A percentile compares a stretch with the other conserved stretches of the same genome.
Evolutionary conservation across 2,113 vertebrate genomes (phyloP).

Genomic region (Platycercus adscitus): DNA sequence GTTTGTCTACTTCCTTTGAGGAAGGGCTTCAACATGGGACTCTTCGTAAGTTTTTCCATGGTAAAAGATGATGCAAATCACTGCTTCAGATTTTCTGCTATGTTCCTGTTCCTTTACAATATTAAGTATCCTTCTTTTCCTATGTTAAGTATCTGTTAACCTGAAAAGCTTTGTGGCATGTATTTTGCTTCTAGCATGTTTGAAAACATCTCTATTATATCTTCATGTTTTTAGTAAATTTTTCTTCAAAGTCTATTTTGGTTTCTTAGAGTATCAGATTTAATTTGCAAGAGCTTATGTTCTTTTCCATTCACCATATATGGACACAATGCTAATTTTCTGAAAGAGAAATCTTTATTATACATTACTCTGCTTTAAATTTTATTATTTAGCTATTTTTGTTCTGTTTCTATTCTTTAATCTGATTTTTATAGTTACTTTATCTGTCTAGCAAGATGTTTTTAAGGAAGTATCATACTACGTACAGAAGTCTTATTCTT

Average conservation of each 20-base stretch:
- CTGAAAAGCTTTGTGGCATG: background rate
- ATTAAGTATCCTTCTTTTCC: background rate
- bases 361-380: background rate
- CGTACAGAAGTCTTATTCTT: background rate
- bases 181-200: background rate
- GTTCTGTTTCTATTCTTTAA: background rate
- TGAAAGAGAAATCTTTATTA: background rate
- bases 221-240: background rate
- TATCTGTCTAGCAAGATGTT: background rate
- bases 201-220: background rate
- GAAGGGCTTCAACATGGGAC: fast-evolving
- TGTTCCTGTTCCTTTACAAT: background rate
- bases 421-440: background rate
- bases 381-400: background rate
- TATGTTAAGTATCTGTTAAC: background rate
- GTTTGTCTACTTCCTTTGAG: background rate
- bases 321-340: background rate
- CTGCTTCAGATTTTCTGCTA: background rate
- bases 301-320: background rate
- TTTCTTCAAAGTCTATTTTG: background rate
- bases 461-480: background rate
- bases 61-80: background rate
- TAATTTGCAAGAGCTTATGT: background rate
- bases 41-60: background rate
- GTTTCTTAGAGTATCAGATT: background rate